Evolutionary conservation across 2,113 vertebrate genomes (phyloP).

Genomic region (Hippocampus abdominalis): DNA sequence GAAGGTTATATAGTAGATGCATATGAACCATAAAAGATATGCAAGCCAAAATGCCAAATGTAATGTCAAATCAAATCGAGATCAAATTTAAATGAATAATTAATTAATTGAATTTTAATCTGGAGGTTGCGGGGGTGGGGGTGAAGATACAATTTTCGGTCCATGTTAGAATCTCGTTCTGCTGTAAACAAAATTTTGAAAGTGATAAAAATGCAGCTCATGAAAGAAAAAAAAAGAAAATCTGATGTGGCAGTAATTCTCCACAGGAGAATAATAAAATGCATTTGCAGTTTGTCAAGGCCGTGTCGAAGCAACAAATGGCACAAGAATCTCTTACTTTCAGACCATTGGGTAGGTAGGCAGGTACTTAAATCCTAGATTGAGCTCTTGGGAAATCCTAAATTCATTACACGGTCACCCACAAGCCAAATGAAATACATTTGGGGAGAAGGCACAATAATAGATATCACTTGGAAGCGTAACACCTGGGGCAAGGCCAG

Average conservation of each 20-base stretch:
- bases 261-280: not conserved
- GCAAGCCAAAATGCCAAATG: not conserved
- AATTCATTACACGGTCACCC: not conserved
- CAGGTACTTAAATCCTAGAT: not conserved
- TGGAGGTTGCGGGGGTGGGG: too few species aligned
- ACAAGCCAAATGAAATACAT: not conserved
- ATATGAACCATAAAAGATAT: not conserved
- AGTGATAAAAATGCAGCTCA: too few species aligned
- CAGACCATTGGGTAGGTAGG: not conserved
- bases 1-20: not conserved
- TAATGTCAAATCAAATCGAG: not conserved
- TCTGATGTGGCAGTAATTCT: not conserved
- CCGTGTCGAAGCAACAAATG: not conserved
- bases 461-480: not conserved
- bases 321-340: not conserved
- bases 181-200: too few species aligned
- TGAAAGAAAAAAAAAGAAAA: not conserved
- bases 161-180: too few species aligned
- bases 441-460: not conserved
- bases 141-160: too few species aligned
- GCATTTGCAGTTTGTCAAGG: not conserved
- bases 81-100: not conserved
- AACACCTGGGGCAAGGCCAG: not conserved
- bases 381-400: not conserved
- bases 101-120: too few species aligned